Percentiles rank a stretch among this genome's conserved stretches.
Evolutionary conservation across 2,113 vertebrate genomes (phyloP).

Genomic region (Oryzias curvinotus): DNA sequence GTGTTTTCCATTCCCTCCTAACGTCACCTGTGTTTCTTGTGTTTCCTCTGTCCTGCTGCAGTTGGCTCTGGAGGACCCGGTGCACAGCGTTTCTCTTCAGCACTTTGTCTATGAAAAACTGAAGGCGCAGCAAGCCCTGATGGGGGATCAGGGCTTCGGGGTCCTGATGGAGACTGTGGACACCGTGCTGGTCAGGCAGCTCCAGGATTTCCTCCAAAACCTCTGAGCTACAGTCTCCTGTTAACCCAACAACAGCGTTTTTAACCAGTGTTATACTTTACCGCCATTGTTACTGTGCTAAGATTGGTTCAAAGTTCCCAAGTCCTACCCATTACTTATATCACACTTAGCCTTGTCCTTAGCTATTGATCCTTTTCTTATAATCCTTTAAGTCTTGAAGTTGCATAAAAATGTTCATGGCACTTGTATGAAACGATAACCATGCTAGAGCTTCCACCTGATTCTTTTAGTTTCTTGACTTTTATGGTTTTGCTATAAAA

Average conservation of each 20-base stretch:
- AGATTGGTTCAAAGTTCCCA: slow-evolving; percentile 39
- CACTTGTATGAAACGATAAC: slow-evolving; percentile 17
- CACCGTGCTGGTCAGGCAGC: slow-evolving; percentile 90
- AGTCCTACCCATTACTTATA: slow-evolving; percentile 60
- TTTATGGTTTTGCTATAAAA: slow-evolving; percentile 42
- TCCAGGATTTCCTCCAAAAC: slow-evolving; percentile 92
- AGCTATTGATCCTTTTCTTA: slow-evolving; percentile 28
- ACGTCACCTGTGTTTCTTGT: slow-evolving; percentile 10
- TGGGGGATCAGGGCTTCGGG: slow-evolving; percentile 90
- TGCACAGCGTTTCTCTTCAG: slow-evolving; percentile 92
- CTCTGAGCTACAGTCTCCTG: slow-evolving; percentile 74
- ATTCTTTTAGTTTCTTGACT: slow-evolving; percentile 46
- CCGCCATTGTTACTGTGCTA: slow-evolving; percentile 23
- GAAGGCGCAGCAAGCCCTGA: slow-evolving; percentile 89
- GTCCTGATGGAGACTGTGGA: slow-evolving; percentile 96
- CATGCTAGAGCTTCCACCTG: slow-evolving; percentile 71
- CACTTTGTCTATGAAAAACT: slow-evolving; percentile 95
- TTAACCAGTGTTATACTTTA: slow-evolving; percentile 32
- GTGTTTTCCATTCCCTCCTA: not conserved
- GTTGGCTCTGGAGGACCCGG: slow-evolving; percentile 93
- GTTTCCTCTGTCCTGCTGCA: slow-evolving; percentile 52
- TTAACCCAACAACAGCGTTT: slow-evolving; percentile 35
- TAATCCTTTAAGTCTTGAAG: slow-evolving; percentile 22
- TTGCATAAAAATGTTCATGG: slow-evolving; percentile 24
- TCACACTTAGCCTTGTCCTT: slow-evolving; percentile 44